Percentiles rank a stretch among this genome's conserved stretches.
These are phyloP conservation scores for Ephestia elutella DNA, from an alignment of 1,140 invertebrate genomes.

Conservation along the genomic window DNA sequence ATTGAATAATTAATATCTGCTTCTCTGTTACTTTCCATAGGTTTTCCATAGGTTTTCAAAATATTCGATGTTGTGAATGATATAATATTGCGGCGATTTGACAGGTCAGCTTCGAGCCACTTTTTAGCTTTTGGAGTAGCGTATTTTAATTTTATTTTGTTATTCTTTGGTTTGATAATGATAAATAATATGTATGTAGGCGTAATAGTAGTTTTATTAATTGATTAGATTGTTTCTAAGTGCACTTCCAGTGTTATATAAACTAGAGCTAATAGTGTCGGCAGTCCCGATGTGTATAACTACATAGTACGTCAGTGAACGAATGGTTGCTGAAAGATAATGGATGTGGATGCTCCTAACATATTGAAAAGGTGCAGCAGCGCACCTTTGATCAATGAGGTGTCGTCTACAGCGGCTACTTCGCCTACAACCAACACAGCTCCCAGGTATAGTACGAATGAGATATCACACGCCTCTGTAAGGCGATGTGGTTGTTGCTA, in stretches of 20 bases:
- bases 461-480: conserved; percentile 43
- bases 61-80: conserved; percentile 28
- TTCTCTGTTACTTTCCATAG: too few species aligned
- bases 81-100: conserved; percentile 52
- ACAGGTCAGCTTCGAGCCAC: conserved; percentile 66
- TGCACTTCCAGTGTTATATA: conserved; percentile 70
- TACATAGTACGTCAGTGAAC: conserved; percentile 70
- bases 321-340: conserved; percentile 69
- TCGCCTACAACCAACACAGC: conserved; percentile 65
- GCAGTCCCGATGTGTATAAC: conserved; percentile 61
- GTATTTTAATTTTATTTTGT: conserved; percentile 63
- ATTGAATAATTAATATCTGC: too few species aligned
- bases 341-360: conserved; percentile 74
- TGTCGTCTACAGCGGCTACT: conserved; percentile 56
- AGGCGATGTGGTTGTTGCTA: conserved; percentile 42
- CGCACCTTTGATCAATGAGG: conserved; percentile 73
- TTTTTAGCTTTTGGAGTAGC: conserved; percentile 62
- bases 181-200: conserved; percentile 49
- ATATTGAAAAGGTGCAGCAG: conserved; percentile 74
- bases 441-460: conserved; percentile 59
- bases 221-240: conserved; percentile 41
- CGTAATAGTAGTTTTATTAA: conserved; percentile 39
- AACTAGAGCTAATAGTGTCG: conserved; percentile 59
- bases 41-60: too few species aligned
- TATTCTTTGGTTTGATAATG: conserved; percentile 49